Conservation (phyloP, 2,797 vertebrate genomes). For the Allobates femoralis region DNA sequence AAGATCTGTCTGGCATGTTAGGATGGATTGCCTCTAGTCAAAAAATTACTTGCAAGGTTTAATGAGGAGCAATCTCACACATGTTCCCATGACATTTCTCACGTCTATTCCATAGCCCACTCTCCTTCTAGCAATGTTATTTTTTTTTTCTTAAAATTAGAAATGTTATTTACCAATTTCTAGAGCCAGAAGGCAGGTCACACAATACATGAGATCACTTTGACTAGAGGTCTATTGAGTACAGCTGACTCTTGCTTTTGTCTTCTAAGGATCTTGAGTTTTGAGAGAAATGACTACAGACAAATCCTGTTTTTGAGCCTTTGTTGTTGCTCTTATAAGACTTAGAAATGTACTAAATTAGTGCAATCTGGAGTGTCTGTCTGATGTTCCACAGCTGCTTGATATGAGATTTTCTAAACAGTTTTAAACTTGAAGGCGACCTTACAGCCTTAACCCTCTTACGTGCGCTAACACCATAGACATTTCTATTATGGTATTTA, state of each 20-base stretch:
- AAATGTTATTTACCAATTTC: conserved; percentile 35
- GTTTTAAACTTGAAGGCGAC: conserved; percentile 64
- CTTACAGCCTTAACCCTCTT: conserved; percentile 65
- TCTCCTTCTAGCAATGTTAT: conserved; percentile 10
- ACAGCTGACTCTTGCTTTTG: conserved; percentile 49
- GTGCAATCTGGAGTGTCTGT: conserved; percentile 67
- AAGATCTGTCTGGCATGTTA: background rate
- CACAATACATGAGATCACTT: conserved; percentile 55
- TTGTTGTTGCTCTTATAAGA: conserved; percentile 51
- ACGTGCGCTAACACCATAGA: conserved; percentile 62
- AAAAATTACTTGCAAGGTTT: background rate
- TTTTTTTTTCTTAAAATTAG: background rate
- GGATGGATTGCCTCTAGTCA: conserved; percentile 2
- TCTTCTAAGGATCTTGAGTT: conserved; percentile 39
- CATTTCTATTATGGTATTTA: conserved; percentile 64
- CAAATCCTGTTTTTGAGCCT: conserved; percentile 43
- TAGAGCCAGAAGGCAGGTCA: conserved; percentile 48
- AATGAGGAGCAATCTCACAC: background rate
- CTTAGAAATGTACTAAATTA: conserved; percentile 57
- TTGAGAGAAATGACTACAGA: conserved; percentile 49
- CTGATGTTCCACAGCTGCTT: conserved; percentile 73
- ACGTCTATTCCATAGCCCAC: background rate
- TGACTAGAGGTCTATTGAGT: conserved; percentile 45
- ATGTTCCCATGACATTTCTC: conserved; percentile 32
- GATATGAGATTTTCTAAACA: conserved; percentile 71